Evolutionary conservation across 2,797 vertebrate genomes (phyloP), one percentile per base, ranked within the genome.

Genomic region (Zenarchopterus dispar): DNA sequence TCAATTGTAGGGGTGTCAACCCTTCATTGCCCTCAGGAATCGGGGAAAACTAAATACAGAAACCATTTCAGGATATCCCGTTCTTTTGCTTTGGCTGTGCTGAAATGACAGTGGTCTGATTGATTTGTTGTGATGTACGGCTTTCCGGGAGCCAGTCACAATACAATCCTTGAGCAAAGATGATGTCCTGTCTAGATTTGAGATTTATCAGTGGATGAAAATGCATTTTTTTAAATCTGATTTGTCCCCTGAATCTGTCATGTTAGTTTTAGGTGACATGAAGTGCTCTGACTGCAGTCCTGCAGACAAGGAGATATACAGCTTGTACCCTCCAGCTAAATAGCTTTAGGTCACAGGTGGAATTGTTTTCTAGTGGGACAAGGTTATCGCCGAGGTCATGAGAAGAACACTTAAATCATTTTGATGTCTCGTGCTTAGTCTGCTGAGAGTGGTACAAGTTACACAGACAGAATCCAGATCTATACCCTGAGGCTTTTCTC

Each of bases 61-160:
- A 64, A 61, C 57, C 43, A 66, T 64, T 60, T 46, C 16, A 11
- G 17, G 50, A 54, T 51, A 6, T 49, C 58, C 62, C 64, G 45
- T 26, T n/a, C n/a, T 70, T 74, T 69, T 71, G 66, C 63, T 51
- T 2, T 62, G 47, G 21, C 43, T 73, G 63, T 43, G 58, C 47
- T 22, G 47, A 49, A 49, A 45, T 39, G 53, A 69, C 31, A 15
- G 16, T 1, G n/a, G 47, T n/a, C 55, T 69, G 61, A 82, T 61
- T 81, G 73, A 85, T 82, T 68, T 67, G 47, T 58, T 71, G 70
- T 67, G 50, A 71, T 58, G 36, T 33, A 7, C 33, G 0, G 18
- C 56, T 62, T 66, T 56, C 70, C 22, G 21, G n/a, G 9, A 5
- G 66, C 39, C 47, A 56, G 45, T 75, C 80, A 60, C 66, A 52